Conservation (phyloP, 2,888 invertebrate genomes). For the Drosophila hamatofila region DNA sequence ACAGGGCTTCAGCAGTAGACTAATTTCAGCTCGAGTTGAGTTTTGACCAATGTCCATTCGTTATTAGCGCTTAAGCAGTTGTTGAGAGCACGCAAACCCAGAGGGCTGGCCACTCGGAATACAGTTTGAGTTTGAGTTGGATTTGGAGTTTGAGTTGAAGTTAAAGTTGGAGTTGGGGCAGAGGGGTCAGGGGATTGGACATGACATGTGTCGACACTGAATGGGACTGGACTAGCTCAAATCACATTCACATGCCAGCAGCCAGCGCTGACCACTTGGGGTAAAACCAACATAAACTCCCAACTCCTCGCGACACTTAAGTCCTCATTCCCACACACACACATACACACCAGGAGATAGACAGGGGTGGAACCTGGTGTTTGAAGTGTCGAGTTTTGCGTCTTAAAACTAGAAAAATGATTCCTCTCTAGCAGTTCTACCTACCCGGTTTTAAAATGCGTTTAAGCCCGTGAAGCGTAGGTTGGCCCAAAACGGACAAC, state of each 20-base stretch:
- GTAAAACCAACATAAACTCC: background rate
- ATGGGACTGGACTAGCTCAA: slow-evolving; percentile 36
- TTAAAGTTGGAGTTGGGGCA: background rate
- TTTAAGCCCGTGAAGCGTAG: slow-evolving; percentile 61
- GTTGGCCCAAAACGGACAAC: slow-evolving; percentile 50
- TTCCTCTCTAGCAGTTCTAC: slow-evolving; percentile 44
- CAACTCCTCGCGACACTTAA: slow-evolving; percentile 4
- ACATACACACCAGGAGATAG: slow-evolving; percentile 6
- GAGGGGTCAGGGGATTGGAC: slow-evolving; percentile 13
- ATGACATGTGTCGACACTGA: slow-evolving; percentile 63
- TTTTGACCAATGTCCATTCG: slow-evolving; percentile 84
- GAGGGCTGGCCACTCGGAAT: background rate
- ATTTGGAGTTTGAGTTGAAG: background rate
- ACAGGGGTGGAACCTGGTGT: slow-evolving; percentile 61
- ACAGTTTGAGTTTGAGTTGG: background rate
- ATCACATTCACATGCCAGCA: slow-evolving; percentile 71
- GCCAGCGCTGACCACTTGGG: slow-evolving; percentile 47
- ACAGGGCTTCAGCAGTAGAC: slow-evolving; percentile 77
- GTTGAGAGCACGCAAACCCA: slow-evolving; percentile 63
- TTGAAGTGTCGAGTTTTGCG: slow-evolving; percentile 79
- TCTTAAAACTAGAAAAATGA: slow-evolving; percentile 73
- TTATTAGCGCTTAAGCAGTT: slow-evolving; percentile 78
- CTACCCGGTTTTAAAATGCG: slow-evolving; percentile 65
- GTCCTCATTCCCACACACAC: slow-evolving; percentile 9
- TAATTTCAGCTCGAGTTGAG: slow-evolving; percentile 77